Evolutionary conservation across 2,113 vertebrate species (phyloP).

Genomic region (Monopterus albus): DNA sequence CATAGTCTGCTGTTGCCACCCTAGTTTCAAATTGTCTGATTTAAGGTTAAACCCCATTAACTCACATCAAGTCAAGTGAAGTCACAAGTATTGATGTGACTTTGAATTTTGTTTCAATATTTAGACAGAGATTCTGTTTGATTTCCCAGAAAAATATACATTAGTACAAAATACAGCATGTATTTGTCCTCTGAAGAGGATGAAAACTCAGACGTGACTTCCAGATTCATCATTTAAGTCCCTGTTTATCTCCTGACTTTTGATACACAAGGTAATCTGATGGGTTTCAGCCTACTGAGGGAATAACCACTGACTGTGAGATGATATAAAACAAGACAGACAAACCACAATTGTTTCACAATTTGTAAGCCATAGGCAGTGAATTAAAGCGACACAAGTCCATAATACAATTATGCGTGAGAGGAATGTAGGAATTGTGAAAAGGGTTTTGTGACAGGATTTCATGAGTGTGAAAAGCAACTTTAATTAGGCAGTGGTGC

Average conservation of each 20-base stretch:
- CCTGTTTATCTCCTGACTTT: slow-evolving; percentile 5
- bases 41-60: background rate
- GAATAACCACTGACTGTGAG: slow-evolving; percentile 28
- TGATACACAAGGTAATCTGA: background rate
- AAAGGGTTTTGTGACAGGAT: slow-evolving; percentile 67
- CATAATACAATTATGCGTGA: slow-evolving; percentile 70
- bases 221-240: background rate
- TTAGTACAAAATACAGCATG: too few species aligned
- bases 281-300: slow-evolving; percentile 33
- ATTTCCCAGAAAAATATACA: too few species aligned
- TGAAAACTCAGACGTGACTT: background rate
- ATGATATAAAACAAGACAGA: slow-evolving; percentile 3
- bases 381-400: slow-evolving; percentile 67
- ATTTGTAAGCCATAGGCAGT: slow-evolving; percentile 59
- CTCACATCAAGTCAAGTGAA: too few species aligned
- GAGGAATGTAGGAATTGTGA: slow-evolving; percentile 61
- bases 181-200: background rate
- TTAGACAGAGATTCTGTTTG: too few species aligned
- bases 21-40: background rate
- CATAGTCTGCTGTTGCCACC: too few species aligned
- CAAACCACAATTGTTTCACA: slow-evolving; percentile 54
- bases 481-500: slow-evolving; percentile 71
- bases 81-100: too few species aligned
- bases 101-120: too few species aligned
- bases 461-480: slow-evolving; percentile 58